Conservation (phyloP, 2,888 invertebrate species). For the Sepioteuthis lessoniana region DNA sequence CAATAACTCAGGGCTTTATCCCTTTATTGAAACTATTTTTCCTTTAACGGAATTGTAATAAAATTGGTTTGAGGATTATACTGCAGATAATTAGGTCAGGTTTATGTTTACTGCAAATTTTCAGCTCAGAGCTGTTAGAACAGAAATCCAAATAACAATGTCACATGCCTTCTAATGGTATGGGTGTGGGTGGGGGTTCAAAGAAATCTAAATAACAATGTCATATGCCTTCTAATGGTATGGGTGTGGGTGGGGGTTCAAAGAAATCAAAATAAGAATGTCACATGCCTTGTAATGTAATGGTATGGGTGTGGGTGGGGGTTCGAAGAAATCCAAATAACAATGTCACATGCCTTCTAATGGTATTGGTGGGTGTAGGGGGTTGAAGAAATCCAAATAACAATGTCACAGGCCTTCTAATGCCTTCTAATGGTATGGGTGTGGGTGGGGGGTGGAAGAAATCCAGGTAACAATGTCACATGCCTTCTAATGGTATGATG, state of each 20-base stretch:
- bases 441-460: no score
- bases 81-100: background rate
- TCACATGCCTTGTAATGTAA: background rate
- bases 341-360: no score
- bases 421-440: background rate
- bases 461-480: background rate
- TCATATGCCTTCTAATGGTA: background rate
- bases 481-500: background rate
- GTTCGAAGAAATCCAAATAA: background rate
- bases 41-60: background rate
- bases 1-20: background rate
- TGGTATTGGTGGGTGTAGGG: no score
- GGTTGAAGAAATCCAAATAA: background rate
- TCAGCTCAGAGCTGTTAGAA: background rate
- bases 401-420: background rate
- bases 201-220: background rate
- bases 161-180: background rate
- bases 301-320: background rate
- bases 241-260: background rate
- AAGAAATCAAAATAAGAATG: background rate
- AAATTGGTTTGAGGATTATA: background rate
- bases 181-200: background rate
- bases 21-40: background rate
- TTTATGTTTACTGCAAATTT: background rate
- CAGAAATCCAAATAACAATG: background rate